Evolutionary conservation across 23 tunicate genomes (phyloP).

Genomic region (Trididemnum clinides): DNA sequence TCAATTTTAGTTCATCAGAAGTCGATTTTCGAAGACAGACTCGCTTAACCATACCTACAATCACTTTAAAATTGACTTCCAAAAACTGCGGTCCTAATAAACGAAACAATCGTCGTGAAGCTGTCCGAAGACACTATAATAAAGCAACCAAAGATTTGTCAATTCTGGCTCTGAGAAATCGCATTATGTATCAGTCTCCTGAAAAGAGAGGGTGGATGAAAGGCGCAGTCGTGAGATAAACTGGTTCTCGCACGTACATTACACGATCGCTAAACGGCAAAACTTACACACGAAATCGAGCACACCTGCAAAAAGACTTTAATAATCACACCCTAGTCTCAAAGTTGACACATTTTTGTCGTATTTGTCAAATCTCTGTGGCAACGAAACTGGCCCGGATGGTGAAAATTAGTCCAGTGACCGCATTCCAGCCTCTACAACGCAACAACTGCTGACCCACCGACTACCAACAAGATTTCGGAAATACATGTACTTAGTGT

Average conservation of each 20-base stretch:
- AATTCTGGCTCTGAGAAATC: not conserved
- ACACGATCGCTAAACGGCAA: not conserved
- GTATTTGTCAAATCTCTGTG: too few relatives aligned
- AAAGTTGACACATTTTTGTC: too few relatives aligned
- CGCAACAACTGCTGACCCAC: not conserved
- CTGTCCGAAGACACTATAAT: not conserved
- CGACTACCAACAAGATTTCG: not conserved
- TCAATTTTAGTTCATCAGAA: not conserved
- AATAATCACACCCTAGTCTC: too few relatives aligned
- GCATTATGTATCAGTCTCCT: not conserved
- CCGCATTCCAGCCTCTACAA: not conserved
- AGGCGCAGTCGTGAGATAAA: not conserved
- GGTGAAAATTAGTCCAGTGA: too few relatives aligned
- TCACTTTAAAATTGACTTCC: not conserved
- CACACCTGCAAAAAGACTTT: too few relatives aligned
- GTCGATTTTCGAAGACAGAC: not conserved
- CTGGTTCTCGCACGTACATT: conserved; percentile 9
- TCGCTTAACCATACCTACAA: not conserved
- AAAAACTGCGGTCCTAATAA: not conserved
- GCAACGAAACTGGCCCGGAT: too few relatives aligned
- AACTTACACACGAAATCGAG: conserved; percentile 2
- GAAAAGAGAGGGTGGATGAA: conserved; percentile 12
- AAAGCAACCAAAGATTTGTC: not conserved
- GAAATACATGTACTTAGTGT: too few relatives aligned
- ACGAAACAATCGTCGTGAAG: not conserved